Evolutionary conservation across 2,888 invertebrate species (phyloP).

Genomic region (Synanthedon andrenaeformis): DNA sequence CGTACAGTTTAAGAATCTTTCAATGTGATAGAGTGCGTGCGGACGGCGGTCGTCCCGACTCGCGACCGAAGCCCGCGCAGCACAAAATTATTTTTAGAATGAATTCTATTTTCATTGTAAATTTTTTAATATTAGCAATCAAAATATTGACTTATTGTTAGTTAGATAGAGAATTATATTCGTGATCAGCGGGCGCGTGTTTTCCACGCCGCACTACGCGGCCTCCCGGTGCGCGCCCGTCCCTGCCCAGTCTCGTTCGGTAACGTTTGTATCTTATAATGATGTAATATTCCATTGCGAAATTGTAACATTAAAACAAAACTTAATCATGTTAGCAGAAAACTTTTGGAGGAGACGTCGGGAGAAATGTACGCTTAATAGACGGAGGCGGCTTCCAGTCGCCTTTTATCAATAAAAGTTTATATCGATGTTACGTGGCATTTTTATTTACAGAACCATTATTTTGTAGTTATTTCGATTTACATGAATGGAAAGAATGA

Average conservation of each 20-base stretch:
- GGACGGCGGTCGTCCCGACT: constrained; percentile 55
- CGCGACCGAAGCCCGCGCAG: constrained; percentile 49
- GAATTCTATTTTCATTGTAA: constrained; percentile 70
- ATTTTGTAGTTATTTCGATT: not conserved
- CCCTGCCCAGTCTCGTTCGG: constrained; percentile 54
- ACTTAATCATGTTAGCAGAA: constrained; percentile 48
- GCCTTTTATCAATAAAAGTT: constrained; percentile 65
- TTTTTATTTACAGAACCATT: constrained; percentile 25
- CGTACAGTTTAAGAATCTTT: constrained; percentile 62
- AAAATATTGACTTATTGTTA: constrained; percentile 62
- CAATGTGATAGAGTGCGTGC: constrained; percentile 65
- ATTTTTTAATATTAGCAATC: constrained; percentile 65
- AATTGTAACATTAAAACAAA: constrained; percentile 39
- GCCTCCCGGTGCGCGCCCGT: constrained; percentile 40
- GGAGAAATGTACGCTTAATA: constrained; percentile 68
- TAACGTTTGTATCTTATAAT: constrained; percentile 55
- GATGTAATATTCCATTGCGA: constrained; percentile 53
- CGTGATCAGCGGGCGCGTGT: constrained; percentile 50
- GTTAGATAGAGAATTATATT: constrained; percentile 68
- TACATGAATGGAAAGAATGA: too few species aligned
- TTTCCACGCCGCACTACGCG: constrained; percentile 39
- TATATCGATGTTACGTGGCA: constrained; percentile 62
- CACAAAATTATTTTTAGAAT: constrained; percentile 64
- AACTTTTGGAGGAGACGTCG: constrained; percentile 45
- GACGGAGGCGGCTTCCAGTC: constrained; percentile 49